Evolutionary conservation across 2,888 invertebrate genomes (phyloP).

Genomic region (Imbricaverruca yamaguchii): DNA sequence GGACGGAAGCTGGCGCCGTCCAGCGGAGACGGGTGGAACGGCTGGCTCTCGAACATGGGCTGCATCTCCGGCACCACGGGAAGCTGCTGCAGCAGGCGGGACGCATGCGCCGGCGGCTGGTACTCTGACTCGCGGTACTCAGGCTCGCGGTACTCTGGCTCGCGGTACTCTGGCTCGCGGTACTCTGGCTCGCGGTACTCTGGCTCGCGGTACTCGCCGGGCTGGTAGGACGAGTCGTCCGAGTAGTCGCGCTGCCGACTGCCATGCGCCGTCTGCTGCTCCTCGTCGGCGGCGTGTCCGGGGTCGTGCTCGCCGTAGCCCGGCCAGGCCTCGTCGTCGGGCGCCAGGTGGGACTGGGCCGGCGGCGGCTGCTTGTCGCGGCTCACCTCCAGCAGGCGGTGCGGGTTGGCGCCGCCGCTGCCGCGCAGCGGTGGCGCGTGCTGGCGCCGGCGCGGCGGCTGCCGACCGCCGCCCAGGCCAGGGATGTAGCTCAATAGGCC

Average conservation of each 20-base stretch:
- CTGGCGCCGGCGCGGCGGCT: too few relatives aligned
- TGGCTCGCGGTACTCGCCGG: background rate
- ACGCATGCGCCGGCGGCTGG: background rate
- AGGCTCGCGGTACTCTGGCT: background rate
- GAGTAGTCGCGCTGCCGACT: too few relatives aligned
- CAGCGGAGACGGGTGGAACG: conserved; percentile 18
- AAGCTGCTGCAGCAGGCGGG: background rate
- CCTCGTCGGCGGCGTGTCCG: background rate
- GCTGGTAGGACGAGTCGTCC: too few relatives aligned
- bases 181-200: background rate
- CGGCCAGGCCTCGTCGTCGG: background rate
- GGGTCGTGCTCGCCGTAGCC: background rate
- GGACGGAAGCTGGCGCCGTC: conserved; percentile 17
- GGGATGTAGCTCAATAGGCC: background rate
- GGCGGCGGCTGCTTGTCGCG: background rate
- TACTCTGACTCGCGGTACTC: background rate
- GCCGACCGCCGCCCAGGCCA: background rate
- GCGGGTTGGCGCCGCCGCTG: background rate
- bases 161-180: background rate
- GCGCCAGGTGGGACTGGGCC: background rate
- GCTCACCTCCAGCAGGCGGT: conserved; percentile 1
- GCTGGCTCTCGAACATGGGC: background rate
- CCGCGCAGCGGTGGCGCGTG: too few relatives aligned
- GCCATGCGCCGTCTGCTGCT: background rate
- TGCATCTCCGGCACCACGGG: background rate